A percentile compares a stretch with the other conserved stretches of the same genome.
These are phyloP conservation scores for Perca fluviatilis DNA, from an alignment of 2,113 vertebrate genomes.

Conservation along the genomic window DNA sequence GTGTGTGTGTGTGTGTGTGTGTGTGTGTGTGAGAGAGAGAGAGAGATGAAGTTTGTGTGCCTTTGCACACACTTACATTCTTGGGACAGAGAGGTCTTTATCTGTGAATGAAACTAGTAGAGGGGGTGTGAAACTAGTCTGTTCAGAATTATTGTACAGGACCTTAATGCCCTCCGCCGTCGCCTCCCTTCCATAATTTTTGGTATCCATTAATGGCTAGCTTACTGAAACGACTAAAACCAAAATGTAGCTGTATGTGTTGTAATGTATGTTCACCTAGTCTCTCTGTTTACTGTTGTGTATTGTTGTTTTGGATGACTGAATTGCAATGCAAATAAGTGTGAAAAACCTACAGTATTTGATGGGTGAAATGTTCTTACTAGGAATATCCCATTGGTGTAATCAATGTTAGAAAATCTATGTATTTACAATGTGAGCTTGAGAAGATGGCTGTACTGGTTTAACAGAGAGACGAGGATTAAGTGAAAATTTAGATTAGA, in stretches of 20 bases:
- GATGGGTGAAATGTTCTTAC: neutral
- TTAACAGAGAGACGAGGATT: neutral
- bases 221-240: neutral
- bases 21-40: neutral
- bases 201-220: neutral
- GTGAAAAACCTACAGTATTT: neutral
- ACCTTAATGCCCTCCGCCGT: too few species aligned
- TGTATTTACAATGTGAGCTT: neutral
- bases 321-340: neutral
- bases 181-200: neutral
- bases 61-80: slow-evolving; percentile 50
- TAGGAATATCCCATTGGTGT: neutral
- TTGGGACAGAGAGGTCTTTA: slow-evolving; percentile 62
- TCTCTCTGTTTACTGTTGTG: neutral
- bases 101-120: slow-evolving; percentile 47
- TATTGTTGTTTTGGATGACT: neutral
- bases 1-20: slow-evolving; percentile 9
- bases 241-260: neutral
- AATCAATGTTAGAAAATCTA: neutral
- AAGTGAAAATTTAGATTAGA: slow-evolving; percentile 4
- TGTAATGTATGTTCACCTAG: neutral
- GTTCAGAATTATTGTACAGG: slow-evolving; percentile 5
- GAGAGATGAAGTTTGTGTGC: slow-evolving; percentile 31
- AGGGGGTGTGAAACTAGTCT: slow-evolving; percentile 24
- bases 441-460: neutral